Evolutionary conservation across 2,888 invertebrate genomes (phyloP), one percentile per base, ranked within the genome.

Genomic region (Limulus polyphemus): DNA sequence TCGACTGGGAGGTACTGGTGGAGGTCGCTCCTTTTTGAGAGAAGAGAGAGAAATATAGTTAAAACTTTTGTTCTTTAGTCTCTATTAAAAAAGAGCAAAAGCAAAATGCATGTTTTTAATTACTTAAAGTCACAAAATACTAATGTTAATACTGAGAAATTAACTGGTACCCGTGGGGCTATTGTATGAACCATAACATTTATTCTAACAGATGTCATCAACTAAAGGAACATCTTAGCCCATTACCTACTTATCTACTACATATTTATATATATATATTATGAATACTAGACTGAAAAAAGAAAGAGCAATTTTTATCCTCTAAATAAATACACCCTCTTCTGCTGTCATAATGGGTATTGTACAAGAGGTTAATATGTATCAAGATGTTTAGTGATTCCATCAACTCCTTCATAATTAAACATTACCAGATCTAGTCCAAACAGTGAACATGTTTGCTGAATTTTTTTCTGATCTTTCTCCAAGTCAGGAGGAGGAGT

Each of bases 1-100:
- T 71, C 94, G 83, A 72, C 90, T 86, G 49, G 90, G 88, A 57
- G 94, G 94, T 68, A 94, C 85, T 48, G 93, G 91, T 49, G 94
- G 94, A 49, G 93, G 91, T 66, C 89, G 82, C 78, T 92, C 91
- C 88, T 88, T 76, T 54, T 69, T 55, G 32, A 47, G 49, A 10
- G 16, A 58, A 13, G n/a, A 56, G 17, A 60, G 47, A 46, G n/a
- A 32, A 51, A n/a, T 51, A 51, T n/a, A 14, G 7, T 54, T 14
- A 11, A 17, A 9, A 54, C 54, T 17, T 54, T 51, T n/a, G n/a
- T n/a, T n/a, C n/a, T 54, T 2, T 32, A 54, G 16, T 54, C 4
- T 54, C n/a, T 17, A 54, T 16, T 9, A 12, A 49, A n/a, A n/a
- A n/a, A n/a, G n/a, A 32, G 32, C 2, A 32, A 32, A 7, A 32